Conservation (phyloP, 23 tunicate genomes). For the Styela clava region DNA sequence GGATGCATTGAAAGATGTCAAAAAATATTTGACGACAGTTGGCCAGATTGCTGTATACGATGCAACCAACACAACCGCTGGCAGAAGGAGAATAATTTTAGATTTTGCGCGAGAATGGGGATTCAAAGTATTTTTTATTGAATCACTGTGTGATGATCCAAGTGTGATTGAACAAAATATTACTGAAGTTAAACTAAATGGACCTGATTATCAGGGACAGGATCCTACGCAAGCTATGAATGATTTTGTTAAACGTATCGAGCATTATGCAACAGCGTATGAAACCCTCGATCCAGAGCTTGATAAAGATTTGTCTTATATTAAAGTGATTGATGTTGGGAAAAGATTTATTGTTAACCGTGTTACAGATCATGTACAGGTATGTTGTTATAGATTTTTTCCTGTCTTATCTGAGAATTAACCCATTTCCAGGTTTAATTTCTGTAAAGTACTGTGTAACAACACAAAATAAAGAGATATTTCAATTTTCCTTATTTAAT, state of each 20-base stretch:
- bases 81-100: not conserved
- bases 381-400: not conserved
- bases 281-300: slow-evolving; percentile 8
- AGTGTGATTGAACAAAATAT: slow-evolving; percentile 28
- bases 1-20: slow-evolving; percentile 24
- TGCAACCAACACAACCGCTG: slow-evolving; percentile 24
- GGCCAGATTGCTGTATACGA: slow-evolving; percentile 30
- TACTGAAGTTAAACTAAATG: slow-evolving; percentile 29
- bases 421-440: no score
- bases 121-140: slow-evolving; percentile 27
- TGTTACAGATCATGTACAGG: slow-evolving; percentile 27
- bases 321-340: slow-evolving; percentile 29
- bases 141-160: slow-evolving; percentile 30
- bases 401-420: no score
- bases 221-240: slow-evolving; percentile 1
- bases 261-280: slow-evolving; percentile 25
- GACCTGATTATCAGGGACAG: slow-evolving; percentile 17
- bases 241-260: slow-evolving; percentile 11
- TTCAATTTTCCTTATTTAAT: no score
- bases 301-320: slow-evolving; percentile 24
- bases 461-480: no score
- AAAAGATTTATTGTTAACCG: slow-evolving; percentile 10
- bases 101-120: slow-evolving; percentile 5
- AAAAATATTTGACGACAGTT: not conserved
- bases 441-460: no score